phyloP scores from a whole-genome alignment of 2,113 vertebrate genomes.

The Tachycineta bicolor region DNA sequence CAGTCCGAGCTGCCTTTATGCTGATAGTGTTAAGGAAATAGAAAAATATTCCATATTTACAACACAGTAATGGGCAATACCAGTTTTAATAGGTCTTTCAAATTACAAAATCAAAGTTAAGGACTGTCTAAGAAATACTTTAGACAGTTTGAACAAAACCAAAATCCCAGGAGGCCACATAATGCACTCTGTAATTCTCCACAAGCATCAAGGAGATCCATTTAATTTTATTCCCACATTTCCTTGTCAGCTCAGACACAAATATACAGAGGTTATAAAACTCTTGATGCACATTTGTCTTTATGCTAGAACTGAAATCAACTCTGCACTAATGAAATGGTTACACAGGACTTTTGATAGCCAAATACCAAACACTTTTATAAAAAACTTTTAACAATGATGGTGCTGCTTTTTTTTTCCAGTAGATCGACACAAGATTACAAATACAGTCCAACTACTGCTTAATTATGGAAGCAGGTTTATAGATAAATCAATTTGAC shows the following conservation, averaged over 20 bases:
- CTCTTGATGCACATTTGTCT: not conserved
- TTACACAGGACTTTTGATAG: not conserved
- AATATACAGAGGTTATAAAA: not conserved
- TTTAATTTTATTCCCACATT: conserved; percentile 23
- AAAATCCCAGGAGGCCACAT: not conserved
- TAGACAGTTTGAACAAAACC: not conserved
- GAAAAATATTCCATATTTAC: not conserved
- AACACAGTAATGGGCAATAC: not conserved
- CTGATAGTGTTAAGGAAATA: not conserved
- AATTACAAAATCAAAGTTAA: not conserved
- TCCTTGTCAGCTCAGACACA: not conserved
- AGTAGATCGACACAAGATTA: not conserved
- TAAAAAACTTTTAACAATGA: not conserved
- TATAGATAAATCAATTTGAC: not conserved
- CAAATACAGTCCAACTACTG: not conserved
- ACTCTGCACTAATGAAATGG: not conserved
- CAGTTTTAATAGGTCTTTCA: not conserved
- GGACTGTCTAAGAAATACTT: not conserved
- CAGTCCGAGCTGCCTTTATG: not conserved
- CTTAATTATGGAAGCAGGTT: not conserved
- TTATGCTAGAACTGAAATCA: not conserved
- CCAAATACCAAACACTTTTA: not conserved
- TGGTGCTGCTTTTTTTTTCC: not conserved
- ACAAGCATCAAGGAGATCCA: not conserved
- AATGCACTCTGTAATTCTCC: not conserved